phyloP scores from a whole-genome alignment of 2,113 vertebrate species.

The Cavia aperea region DNA sequence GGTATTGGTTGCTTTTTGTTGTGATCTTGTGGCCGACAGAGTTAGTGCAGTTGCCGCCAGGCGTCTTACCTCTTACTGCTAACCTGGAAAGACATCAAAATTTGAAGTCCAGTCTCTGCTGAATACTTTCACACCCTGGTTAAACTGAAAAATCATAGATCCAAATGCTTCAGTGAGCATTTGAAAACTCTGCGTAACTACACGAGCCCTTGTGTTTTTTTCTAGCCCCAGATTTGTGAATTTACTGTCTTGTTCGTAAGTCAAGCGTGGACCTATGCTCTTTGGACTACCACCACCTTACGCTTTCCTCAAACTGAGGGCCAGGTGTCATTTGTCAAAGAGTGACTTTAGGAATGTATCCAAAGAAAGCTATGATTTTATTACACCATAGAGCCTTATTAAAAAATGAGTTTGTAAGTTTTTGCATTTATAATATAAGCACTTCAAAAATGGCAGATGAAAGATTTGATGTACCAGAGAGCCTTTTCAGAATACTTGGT shows the following conservation, averaged over 20 bases:
- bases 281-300: neutral
- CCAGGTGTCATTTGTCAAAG: neutral
- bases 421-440: constrained; percentile 25
- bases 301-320: neutral
- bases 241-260: neutral
- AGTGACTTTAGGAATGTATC: neutral
- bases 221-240: neutral
- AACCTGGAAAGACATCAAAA: neutral
- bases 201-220: neutral
- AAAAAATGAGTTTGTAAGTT: constrained; percentile 28
- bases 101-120: neutral
- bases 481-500: constrained; percentile 37
- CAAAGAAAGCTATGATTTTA: neutral
- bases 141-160: neutral
- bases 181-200: neutral
- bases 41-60: neutral
- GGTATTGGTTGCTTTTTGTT: neutral
- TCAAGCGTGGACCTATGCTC: neutral
- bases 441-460: constrained; percentile 29
- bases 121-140: neutral
- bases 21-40: neutral
- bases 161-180: neutral
- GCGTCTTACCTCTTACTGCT: neutral
- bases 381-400: constrained; percentile 4
- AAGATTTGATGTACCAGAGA: constrained; percentile 22